phyloP scores from a whole-genome alignment of 2,888 invertebrate genomes.

The Lamproptera curius region DNA sequence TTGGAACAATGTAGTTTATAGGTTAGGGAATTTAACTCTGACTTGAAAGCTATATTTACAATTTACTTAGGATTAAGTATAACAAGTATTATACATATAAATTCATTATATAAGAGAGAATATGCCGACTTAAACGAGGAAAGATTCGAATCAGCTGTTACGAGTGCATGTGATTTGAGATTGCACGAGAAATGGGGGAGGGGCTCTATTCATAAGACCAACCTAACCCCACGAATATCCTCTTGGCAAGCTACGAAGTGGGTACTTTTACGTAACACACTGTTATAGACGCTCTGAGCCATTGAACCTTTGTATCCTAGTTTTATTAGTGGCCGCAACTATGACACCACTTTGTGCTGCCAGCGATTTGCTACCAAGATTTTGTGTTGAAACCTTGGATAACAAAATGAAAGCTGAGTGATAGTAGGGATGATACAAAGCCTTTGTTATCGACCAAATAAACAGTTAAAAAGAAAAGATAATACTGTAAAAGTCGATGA shows the following conservation, averaged over 20 bases:
- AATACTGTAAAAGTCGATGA: neutral
- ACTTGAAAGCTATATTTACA: too few relatives aligned
- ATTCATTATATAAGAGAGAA: too few relatives aligned
- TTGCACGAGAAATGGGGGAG: conserved; percentile 26
- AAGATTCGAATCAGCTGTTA: conserved; percentile 57
- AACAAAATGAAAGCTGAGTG: neutral
- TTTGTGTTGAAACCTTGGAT: neutral
- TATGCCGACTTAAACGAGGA: too few relatives aligned
- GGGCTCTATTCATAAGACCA: conserved; percentile 28
- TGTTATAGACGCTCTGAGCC: conserved; percentile 7
- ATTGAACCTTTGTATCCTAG: neutral
- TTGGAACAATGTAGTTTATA: too few relatives aligned
- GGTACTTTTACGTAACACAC: conserved; percentile 19
- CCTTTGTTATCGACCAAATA: neutral
- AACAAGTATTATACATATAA: too few relatives aligned
- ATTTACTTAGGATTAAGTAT: too few relatives aligned
- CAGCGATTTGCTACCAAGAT: neutral
- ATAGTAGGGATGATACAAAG: neutral
- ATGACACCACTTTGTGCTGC: too few relatives aligned
- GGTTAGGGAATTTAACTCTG: too few relatives aligned
- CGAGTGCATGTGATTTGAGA: conserved; percentile 39
- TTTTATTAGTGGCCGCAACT: neutral
- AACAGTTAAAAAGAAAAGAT: neutral
- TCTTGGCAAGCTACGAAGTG: conserved; percentile 17
- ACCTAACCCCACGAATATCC: conserved; percentile 22